Percentiles rank a stretch among this genome's conserved stretches.
phyloP scores from a whole-genome alignment of 2,797 vertebrate species.

The Anabas testudineus region DNA sequence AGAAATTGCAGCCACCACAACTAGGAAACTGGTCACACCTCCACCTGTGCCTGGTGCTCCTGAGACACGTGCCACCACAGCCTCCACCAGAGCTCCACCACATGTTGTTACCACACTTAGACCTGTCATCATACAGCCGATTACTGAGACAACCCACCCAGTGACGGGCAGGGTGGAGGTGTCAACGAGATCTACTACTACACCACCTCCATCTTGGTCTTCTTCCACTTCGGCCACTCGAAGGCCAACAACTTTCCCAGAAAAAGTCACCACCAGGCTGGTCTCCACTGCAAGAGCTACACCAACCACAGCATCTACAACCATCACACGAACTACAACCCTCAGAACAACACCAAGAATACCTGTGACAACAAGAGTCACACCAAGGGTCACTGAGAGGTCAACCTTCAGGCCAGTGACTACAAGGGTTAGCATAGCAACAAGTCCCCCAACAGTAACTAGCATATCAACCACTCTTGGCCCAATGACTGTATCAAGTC shows the following conservation, averaged over 20 bases:
- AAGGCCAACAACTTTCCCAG: constrained; percentile 42
- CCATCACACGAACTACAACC: constrained; percentile 23
- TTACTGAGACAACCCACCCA: constrained; percentile 56
- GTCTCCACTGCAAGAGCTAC: constrained; percentile 58
- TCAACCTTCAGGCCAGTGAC: constrained; percentile 45
- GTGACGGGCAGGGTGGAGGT: constrained; percentile 62
- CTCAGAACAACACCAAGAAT: constrained; percentile 52
- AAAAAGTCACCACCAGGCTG: constrained; percentile 68
- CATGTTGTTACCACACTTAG: constrained; percentile 48
- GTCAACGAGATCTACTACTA: constrained; percentile 54
- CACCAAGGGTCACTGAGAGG: constrained; percentile 58
- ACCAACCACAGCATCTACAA: constrained; percentile 40
- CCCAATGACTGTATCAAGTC: constrained; percentile 19
- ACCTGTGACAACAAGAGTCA: constrained; percentile 60
- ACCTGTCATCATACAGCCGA: constrained; percentile 42
- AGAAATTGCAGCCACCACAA: constrained; percentile 49
- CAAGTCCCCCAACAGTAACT: constrained; percentile 34
- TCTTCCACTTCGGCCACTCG: constrained; percentile 50
- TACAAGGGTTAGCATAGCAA: constrained; percentile 46
- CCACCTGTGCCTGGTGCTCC: constrained; percentile 29
- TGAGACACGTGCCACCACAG: constrained; percentile 52
- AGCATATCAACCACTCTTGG: constrained; percentile 38
- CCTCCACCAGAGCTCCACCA: constrained; percentile 38
- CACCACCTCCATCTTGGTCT: constrained; percentile 28
- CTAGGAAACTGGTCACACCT: constrained; percentile 41